A percentile compares a stretch with the other conserved stretches of the same genome.
phyloP scores from a whole-genome alignment of 92 coral and sea anemone species.

The Desmophyllum pertusum region DNA sequence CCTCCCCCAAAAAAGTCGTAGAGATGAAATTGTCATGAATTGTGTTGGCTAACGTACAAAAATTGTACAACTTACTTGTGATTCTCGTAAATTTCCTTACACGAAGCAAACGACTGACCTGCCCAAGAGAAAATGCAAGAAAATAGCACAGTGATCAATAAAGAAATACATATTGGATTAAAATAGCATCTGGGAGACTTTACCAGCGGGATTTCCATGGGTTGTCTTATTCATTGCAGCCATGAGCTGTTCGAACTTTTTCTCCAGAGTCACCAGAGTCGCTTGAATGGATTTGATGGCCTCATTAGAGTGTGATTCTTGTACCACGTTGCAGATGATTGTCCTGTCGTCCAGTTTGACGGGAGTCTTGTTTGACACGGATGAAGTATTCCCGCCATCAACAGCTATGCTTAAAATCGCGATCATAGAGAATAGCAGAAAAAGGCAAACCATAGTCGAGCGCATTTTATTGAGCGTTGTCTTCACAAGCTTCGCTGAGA shows the following conservation, averaged over 20 bases:
- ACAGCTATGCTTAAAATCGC: neutral
- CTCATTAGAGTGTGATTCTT: neutral
- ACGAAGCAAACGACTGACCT: neutral
- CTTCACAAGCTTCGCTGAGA: neutral
- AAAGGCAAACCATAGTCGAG: neutral
- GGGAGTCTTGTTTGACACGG: no score
- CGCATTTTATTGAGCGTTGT: neutral
- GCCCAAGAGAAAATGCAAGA: neutral
- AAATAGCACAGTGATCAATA: neutral
- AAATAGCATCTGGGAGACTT: neutral
- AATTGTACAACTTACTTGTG: neutral
- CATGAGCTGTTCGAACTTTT: neutral
- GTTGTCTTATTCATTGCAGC: neutral
- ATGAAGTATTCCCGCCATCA: no score
- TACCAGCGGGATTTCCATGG: neutral
- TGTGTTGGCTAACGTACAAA: neutral
- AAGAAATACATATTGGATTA: no score
- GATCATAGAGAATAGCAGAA: neutral
- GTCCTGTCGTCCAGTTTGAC: no score
- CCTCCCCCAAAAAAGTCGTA: no score
- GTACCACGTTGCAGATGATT: no score
- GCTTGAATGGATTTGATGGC: neutral
- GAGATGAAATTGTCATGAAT: no score
- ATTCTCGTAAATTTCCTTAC: neutral
- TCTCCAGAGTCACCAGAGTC: neutral